These are phyloP conservation scores for Lymantria monacha DNA, from an alignment of 2,888 invertebrate species.

Conservation along the genomic window DNA sequence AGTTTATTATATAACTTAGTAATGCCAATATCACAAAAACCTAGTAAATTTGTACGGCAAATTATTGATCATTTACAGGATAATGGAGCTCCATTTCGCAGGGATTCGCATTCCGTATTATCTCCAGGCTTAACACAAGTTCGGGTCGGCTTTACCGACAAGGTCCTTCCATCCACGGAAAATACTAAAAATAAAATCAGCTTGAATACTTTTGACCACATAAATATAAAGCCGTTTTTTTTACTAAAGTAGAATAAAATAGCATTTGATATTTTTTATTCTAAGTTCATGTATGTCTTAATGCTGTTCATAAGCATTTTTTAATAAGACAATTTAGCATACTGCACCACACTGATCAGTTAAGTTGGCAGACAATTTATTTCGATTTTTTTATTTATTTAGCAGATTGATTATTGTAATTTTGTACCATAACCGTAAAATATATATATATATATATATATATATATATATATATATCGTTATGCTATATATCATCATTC, in stretches of 20 bases:
- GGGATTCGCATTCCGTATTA: constrained; percentile 5
- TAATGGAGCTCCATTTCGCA: constrained; percentile 6
- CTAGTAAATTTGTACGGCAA: constrained; percentile 1
- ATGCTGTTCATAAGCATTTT: too few relatives aligned
- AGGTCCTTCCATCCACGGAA: neutral
- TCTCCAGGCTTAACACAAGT: constrained; percentile 8
- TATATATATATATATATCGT: too few relatives aligned
- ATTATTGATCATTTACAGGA: constrained; percentile 8
- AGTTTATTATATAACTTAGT: neutral
- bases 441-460: too few relatives aligned
- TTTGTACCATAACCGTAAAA: too few relatives aligned
- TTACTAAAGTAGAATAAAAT: neutral
- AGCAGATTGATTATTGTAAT: too few relatives aligned
- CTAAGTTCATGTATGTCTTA: too few relatives aligned
- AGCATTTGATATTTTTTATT: neutral
- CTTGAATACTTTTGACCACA: constrained; percentile 2
- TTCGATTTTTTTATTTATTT: too few relatives aligned
- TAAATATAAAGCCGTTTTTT: neutral
- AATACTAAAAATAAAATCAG: constrained; percentile 4
- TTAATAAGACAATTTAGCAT: too few relatives aligned
- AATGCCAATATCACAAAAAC: neutral
- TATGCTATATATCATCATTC: too few relatives aligned
- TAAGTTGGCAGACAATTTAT: too few relatives aligned
- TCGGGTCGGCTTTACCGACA: neutral
- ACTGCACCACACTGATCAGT: too few relatives aligned